Evolutionary conservation across 2,888 invertebrate species (phyloP).

Genomic region (Anaspis maculata): DNA sequence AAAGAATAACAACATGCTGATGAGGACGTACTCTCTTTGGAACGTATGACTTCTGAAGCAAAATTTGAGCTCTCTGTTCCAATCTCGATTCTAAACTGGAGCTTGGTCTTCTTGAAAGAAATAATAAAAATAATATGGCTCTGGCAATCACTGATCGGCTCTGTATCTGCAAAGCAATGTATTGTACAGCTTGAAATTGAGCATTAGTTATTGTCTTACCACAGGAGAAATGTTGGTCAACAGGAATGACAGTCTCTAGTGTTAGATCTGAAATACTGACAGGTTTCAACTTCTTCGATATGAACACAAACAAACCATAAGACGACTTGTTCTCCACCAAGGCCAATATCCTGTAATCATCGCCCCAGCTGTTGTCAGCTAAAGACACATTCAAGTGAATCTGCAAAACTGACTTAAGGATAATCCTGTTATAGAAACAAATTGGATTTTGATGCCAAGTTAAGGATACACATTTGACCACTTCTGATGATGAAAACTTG

Average conservation of each 20-base stretch:
- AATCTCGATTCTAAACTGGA: slow-evolving; percentile 49
- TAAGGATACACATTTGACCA: slow-evolving; percentile 52
- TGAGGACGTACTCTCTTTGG: slow-evolving; percentile 59
- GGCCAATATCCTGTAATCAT: slow-evolving; percentile 48
- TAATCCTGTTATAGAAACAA: slow-evolving; percentile 8
- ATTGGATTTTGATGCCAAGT: neutral
- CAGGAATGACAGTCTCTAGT: slow-evolving; percentile 71
- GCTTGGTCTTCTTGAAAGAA: slow-evolving; percentile 44
- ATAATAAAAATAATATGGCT: slow-evolving; percentile 49
- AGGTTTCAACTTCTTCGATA: slow-evolving; percentile 55
- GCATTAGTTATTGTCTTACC: slow-evolving; percentile 33
- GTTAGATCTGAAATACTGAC: slow-evolving; percentile 68
- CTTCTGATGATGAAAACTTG: slow-evolving; percentile 49
- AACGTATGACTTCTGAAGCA: slow-evolving; percentile 64
- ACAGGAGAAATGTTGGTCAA: slow-evolving; percentile 72
- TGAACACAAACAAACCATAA: slow-evolving; percentile 50
- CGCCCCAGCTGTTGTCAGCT: slow-evolving; percentile 43
- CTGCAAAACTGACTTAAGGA: slow-evolving; percentile 27
- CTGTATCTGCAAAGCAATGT: too few species aligned
- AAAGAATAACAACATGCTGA: too few species aligned
- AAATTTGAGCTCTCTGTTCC: slow-evolving; percentile 59
- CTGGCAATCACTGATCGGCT: slow-evolving; percentile 43
- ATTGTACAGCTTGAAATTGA: too few species aligned
- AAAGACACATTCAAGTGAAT: slow-evolving; percentile 39
- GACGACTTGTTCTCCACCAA: slow-evolving; percentile 50